Base-by-base conservation (phyloP, 1,140 invertebrate genomes). In the Drosophila pruinosa region DNA sequence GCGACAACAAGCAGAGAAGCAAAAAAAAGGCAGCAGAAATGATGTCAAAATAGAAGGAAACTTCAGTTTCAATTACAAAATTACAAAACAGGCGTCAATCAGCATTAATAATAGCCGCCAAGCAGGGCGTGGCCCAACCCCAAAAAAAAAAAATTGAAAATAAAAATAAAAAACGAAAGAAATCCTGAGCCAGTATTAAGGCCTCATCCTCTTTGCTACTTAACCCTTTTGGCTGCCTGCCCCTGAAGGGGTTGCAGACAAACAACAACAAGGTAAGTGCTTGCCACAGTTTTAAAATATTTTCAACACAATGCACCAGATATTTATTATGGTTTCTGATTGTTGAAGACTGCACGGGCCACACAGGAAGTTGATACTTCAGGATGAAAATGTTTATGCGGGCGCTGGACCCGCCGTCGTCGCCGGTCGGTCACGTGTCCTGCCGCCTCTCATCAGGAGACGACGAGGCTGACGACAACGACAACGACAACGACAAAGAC, bases 21-120 rank as follows among this genome's bases (percentile, higher is more conserved):
- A 7, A 14, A 56, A 47, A 72, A 85, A 79, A 78, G 36, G 38
- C 26, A 62, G 36, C 24, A 53, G 6, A 78, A 76, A 78, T 85
- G 50, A 85, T 63, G 63, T 69, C 47, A 64, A 57, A 73, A 85
- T 76, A 83, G 69, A 43, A 24, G 17, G 28, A 76, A 86, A 82
- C 82, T 86, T 86, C 82, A 88, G 82, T 86, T 86, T 86, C 82
- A 86, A 86, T 86, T 88, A 86, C 81, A 86, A 86, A 86, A 86
- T 88, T 86, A 86, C 82, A 86, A 86, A 81, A 72, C 74, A 86
- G 82, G 82, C 82, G 82, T 86, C 82, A 86, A 86, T 86, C 82
- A 86, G 82, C 78, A 77, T 86, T 86, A 82, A 88, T 82, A 88
- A 85, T 72, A 57, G 65, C 57, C 38, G 48, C 10, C 26, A 45